phyloP scores from a whole-genome alignment of 2,113 vertebrate species.

The Mesoclemmys tuberculata region DNA sequence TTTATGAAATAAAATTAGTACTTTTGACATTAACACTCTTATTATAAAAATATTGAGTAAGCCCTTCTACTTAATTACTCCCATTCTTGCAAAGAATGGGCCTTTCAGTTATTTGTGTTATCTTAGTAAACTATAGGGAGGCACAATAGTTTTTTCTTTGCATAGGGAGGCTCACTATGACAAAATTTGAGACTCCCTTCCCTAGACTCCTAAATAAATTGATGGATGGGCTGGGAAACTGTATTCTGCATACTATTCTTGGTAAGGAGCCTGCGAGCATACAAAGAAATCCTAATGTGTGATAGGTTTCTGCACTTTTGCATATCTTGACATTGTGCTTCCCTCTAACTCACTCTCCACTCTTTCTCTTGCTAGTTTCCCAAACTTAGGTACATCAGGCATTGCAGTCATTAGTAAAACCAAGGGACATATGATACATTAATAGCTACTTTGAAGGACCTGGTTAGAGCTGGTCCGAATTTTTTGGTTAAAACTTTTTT shows the following conservation, averaged over 20 bases:
- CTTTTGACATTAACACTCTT: background rate
- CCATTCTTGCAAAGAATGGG: background rate
- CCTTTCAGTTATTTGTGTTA: background rate
- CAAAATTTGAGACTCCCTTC: background rate
- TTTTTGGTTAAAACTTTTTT: background rate
- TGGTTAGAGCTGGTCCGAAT: background rate
- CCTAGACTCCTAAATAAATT: no score
- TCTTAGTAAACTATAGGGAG: background rate
- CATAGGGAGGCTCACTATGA: background rate
- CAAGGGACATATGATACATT: background rate
- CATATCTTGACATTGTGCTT: background rate
- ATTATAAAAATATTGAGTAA: background rate
- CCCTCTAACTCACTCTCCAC: background rate
- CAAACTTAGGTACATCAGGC: background rate
- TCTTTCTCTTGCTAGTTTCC: background rate
- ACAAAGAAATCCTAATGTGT: background rate
- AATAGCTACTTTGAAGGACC: background rate
- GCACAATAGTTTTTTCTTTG: background rate
- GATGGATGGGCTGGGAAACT: background rate
- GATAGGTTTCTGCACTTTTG: background rate
- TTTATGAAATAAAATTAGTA: background rate
- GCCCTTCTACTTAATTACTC: background rate
- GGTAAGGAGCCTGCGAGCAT: background rate
- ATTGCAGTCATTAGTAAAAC: background rate
- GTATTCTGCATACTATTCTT: background rate